phyloP scores from a whole-genome alignment of 53 echinoderm and acorn worm genomes.

The Luidia sarsii region DNA sequence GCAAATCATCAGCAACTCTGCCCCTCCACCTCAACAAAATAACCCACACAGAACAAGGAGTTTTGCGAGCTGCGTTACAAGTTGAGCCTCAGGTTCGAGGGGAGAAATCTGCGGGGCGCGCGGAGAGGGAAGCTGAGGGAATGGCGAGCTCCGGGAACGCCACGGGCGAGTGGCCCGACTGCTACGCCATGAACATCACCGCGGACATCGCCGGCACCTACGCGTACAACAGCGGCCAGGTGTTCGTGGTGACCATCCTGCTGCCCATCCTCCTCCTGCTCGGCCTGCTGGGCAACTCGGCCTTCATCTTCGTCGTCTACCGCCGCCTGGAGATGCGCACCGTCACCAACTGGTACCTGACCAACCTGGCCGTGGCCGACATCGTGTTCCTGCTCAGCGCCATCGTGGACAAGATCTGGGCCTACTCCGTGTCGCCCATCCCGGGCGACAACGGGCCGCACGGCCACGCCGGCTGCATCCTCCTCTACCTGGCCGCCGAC shows the following conservation, averaged over 20 bases:
- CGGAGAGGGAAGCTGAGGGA: too few relatives aligned
- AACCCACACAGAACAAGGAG: too few relatives aligned
- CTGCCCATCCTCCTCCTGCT: constrained; percentile 66
- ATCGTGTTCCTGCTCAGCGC: constrained; percentile 69
- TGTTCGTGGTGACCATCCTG: constrained; percentile 56
- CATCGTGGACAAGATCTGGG: constrained; percentile 75
- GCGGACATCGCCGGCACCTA: background rate
- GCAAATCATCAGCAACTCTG: too few relatives aligned
- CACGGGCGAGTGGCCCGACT: background rate
- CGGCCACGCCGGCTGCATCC: constrained; percentile 57
- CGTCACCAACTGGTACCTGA: constrained; percentile 68
- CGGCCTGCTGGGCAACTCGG: constrained; percentile 63
- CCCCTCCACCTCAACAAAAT: too few relatives aligned
- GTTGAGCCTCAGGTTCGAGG: too few relatives aligned
- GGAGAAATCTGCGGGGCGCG: too few relatives aligned
- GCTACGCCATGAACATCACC: constrained; percentile 5
- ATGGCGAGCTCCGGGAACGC: background rate
- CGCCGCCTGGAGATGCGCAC: constrained; percentile 73
- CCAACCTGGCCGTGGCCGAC: constrained; percentile 71
- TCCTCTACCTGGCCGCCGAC: constrained; percentile 51
- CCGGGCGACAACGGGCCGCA: constrained; percentile 55
- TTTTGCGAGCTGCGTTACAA: too few relatives aligned
- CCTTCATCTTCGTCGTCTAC: constrained; percentile 77
- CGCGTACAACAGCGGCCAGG: constrained; percentile 59
- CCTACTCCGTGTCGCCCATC: constrained; percentile 59